These are phyloP conservation scores for Fukomys damarensis DNA, from an alignment of 2,113 vertebrate genomes.

Conservation along the genomic window DNA sequence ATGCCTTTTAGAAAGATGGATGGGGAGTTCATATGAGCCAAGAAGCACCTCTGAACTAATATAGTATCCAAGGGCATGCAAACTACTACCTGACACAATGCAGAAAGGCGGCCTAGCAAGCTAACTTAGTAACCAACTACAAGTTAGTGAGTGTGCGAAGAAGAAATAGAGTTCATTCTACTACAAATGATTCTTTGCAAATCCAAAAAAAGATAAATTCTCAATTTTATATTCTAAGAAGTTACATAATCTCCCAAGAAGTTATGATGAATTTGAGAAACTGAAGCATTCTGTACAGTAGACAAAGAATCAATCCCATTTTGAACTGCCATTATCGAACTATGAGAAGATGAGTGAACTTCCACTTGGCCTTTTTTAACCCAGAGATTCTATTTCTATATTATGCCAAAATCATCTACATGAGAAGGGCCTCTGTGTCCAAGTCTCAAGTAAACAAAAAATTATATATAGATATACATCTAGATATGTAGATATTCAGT, in stretches of 20 bases:
- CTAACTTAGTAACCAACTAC: background rate
- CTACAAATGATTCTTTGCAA: background rate
- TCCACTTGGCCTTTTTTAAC: background rate
- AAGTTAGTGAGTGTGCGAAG: background rate
- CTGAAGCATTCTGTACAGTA: background rate
- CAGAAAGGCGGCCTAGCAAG: background rate
- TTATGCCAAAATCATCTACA: background rate
- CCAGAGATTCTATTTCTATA: background rate
- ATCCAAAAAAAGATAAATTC: constrained; percentile 1
- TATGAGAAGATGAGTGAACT: background rate
- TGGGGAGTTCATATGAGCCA: background rate
- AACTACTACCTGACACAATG: background rate
- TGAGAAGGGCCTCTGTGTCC: background rate
- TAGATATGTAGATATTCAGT: background rate
- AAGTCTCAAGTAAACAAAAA: constrained; percentile 24
- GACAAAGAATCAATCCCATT: background rate
- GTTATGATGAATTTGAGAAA: constrained; percentile 28
- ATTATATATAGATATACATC: background rate
- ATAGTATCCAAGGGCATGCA: background rate
- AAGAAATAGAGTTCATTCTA: background rate
- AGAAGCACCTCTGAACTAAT: background rate
- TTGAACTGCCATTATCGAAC: background rate
- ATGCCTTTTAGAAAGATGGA: background rate
- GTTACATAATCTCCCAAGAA: background rate
- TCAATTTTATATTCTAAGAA: background rate